These are phyloP conservation scores for Cyprinodon variegatus DNA, from an alignment of 2,113 vertebrate genomes.

Conservation along the genomic window DNA sequence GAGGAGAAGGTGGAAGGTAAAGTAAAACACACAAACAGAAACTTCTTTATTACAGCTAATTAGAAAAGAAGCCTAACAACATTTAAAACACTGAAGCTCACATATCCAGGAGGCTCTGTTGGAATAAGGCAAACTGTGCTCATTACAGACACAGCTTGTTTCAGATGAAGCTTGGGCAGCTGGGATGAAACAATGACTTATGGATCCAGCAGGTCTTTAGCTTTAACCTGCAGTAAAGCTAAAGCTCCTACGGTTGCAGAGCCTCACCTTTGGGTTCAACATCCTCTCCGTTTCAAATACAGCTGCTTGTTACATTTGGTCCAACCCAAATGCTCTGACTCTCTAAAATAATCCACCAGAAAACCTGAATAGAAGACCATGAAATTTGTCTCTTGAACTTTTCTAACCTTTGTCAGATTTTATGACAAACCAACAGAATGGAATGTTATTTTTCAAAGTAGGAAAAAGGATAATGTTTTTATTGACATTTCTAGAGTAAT, in stretches of 20 bases:
- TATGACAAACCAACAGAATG: too few species aligned
- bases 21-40: constrained; percentile 6
- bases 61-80: background rate
- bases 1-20: constrained; percentile 93
- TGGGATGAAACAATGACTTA: constrained; percentile 16
- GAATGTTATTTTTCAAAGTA: too few species aligned
- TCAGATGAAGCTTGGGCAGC: constrained; percentile 2
- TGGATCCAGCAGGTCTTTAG: constrained; percentile 11
- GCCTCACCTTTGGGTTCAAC: background rate
- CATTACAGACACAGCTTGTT: constrained; percentile 20
- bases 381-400: too few species aligned
- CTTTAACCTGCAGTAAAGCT: constrained; percentile 4
- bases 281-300: background rate
- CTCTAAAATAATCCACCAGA: background rate
- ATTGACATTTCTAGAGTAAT: too few species aligned
- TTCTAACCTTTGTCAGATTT: too few species aligned
- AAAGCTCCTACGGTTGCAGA: background rate
- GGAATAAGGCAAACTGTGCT: constrained; percentile 20
- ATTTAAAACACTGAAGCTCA: background rate
- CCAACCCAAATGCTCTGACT: constrained; percentile 1
- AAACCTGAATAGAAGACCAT: too few species aligned
- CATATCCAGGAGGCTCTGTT: background rate
- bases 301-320: background rate
- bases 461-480: too few species aligned
- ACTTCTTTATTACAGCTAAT: background rate